Conservation (phyloP, 2,113 vertebrate genomes). For the Mastomys coucha region DNA sequence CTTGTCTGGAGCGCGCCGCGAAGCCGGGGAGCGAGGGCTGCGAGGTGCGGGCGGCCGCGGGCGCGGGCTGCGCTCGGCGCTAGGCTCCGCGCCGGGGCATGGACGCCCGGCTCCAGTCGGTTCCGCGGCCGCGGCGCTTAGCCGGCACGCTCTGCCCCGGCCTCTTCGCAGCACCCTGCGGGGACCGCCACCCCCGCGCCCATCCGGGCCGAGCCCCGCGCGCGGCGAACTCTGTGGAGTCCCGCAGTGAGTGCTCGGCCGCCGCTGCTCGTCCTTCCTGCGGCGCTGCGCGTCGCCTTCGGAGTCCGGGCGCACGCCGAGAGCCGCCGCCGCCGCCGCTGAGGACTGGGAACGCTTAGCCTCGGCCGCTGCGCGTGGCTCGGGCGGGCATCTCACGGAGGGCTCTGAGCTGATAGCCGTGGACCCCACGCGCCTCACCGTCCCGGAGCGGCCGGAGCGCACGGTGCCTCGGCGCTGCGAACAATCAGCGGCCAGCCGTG, state of each 20-base stretch:
- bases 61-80: neutral
- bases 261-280: neutral
- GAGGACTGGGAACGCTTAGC: neutral
- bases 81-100: conserved; percentile 65
- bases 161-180: conserved; percentile 35
- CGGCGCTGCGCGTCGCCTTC: neutral
- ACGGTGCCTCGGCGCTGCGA: neutral
- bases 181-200: conserved; percentile 53
- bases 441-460: neutral
- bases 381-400: conserved; percentile 39
- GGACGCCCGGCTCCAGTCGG: neutral
- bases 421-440: neutral
- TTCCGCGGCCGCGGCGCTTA: conserved; percentile 38
- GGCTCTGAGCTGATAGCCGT: neutral
- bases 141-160: neutral
- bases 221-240: neutral
- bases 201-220: conserved; percentile 68
- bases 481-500: conserved; percentile 61
- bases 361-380: neutral
- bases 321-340: neutral
- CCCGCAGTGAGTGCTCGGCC: neutral
- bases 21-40: conserved; percentile 39
- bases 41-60: conserved; percentile 34
- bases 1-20: conserved; percentile 90
- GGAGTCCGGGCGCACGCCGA: neutral